Conservation (phyloP, 2,113 vertebrate genomes). For the Scopus umbretta region DNA sequence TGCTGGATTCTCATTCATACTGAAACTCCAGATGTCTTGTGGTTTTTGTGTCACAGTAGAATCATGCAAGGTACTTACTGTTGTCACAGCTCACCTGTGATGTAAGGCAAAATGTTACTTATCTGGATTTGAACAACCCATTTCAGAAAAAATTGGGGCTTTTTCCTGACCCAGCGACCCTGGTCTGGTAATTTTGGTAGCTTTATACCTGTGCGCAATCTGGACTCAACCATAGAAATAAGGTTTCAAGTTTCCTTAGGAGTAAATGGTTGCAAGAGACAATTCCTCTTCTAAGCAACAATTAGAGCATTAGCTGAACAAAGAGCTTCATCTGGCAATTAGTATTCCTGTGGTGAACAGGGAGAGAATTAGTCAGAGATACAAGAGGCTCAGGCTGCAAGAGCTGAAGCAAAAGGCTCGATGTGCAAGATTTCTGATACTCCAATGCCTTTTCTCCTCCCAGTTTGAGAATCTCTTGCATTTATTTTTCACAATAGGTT, state of each 20-base stretch:
- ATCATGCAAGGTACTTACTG: background rate
- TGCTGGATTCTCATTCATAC: background rate
- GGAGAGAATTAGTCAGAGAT: slow-evolving; percentile 46
- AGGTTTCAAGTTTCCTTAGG: background rate
- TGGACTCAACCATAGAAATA: background rate
- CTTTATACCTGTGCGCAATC: background rate
- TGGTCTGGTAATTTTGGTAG: background rate
- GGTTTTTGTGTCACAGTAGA: background rate
- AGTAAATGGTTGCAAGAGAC: background rate
- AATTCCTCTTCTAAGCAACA: slow-evolving; percentile 24
- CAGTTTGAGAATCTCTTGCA: slow-evolving; percentile 1
- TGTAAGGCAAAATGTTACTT: background rate
- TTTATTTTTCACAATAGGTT: slow-evolving; percentile 45
- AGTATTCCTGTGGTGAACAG: slow-evolving; percentile 57
- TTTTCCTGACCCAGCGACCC: background rate
- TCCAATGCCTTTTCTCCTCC: background rate
- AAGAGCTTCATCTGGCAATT: slow-evolving; percentile 62
- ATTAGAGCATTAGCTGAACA: slow-evolving; percentile 56
- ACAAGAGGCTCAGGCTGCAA: background rate
- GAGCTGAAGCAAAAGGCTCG: slow-evolving; percentile 1
- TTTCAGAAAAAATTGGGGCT: background rate
- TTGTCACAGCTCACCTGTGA: background rate
- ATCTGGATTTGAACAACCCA: background rate
- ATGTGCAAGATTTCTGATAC: slow-evolving; percentile 7
- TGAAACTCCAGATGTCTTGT: background rate